Percentiles rank a stretch among this genome's conserved stretches.
Evolutionary conservation across 2,797 vertebrate species (phyloP).

Genomic region (Notolabrus celidotus): DNA sequence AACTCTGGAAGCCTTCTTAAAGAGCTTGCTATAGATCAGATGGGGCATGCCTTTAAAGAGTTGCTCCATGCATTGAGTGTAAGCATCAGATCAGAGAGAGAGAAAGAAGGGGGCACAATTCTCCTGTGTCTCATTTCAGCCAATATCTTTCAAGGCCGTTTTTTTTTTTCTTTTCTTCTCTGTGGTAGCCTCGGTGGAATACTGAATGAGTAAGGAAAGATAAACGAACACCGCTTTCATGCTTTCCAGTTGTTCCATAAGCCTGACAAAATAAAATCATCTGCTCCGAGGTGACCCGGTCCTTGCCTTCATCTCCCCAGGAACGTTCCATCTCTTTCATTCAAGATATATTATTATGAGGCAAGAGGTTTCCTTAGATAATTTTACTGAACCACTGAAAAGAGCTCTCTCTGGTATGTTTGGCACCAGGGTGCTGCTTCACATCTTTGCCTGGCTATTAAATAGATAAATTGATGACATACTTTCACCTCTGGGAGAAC

Average conservation of each 20-base stretch:
- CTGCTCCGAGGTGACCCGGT: conserved; percentile 48
- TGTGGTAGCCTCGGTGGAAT: conserved; percentile 64
- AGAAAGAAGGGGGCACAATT: conserved; percentile 63
- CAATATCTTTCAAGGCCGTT: conserved; percentile 78
- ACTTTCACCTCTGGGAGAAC: conserved; percentile 23
- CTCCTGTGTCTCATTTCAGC: conserved; percentile 75
- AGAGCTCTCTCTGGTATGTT: conserved; percentile 27
- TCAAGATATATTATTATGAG: conserved; percentile 40
- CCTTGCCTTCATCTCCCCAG: conserved; percentile 45
- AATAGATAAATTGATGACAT: conserved; percentile 54
- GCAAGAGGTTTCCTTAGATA: conserved; percentile 42
- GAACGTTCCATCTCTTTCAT: conserved; percentile 47
- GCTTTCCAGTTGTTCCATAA: conserved; percentile 55
- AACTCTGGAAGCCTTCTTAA: conserved; percentile 24
- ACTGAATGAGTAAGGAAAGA: conserved; percentile 62
- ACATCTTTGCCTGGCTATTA: conserved; percentile 50
- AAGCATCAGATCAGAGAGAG: conserved; percentile 69
- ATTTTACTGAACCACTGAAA: conserved; percentile 43
- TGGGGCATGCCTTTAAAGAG: conserved; percentile 61
- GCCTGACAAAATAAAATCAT: conserved; percentile 71
- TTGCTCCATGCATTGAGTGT: conserved; percentile 56
- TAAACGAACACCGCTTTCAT: conserved; percentile 53
- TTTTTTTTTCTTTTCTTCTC: conserved; percentile 51
- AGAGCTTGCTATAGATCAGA: conserved; percentile 42
- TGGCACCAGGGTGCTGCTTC: conserved; percentile 25